Percentiles rank a stretch among this genome's conserved stretches.
Conservation (phyloP, 2,113 vertebrate species). For the Lycaon pictus region DNA sequence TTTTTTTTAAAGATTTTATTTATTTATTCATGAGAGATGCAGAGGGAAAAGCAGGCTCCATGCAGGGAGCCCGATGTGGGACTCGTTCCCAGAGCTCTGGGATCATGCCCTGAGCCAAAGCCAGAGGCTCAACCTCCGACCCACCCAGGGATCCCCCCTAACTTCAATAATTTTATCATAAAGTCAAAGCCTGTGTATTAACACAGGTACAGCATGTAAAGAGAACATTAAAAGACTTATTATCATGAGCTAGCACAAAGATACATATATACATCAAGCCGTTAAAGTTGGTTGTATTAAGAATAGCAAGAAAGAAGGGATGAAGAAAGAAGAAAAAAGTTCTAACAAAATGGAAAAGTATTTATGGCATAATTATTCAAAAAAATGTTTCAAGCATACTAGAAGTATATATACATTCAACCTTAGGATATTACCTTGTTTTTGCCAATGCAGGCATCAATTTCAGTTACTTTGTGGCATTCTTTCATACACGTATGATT, state of each 20-base stretch:
- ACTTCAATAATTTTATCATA: background rate
- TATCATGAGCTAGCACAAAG: background rate
- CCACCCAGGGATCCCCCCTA: background rate
- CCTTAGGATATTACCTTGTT: constrained; percentile 83
- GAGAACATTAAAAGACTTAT: background rate
- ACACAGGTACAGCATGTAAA: background rate
- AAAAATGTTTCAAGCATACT: background rate
- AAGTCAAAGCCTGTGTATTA: background rate
- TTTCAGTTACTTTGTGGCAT: constrained; percentile 89
- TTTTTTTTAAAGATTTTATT: background rate
- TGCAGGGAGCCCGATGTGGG: no score
- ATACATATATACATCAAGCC: background rate
- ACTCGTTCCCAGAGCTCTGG: no score
- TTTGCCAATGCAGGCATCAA: constrained; percentile 59
- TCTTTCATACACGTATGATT: constrained; percentile 92
- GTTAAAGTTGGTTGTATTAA: background rate
- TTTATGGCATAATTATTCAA: background rate
- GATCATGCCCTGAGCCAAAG: no score
- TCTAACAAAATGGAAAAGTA: constrained; percentile 37
- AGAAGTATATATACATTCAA: background rate
- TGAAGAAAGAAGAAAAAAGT: background rate
- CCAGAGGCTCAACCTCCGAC: no score
- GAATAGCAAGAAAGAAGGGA: background rate
- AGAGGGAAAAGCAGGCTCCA: no score
- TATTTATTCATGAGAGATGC: no score